Conservation (phyloP, 1,140 invertebrate species). For the Macrosteles quadrilineatus region DNA sequence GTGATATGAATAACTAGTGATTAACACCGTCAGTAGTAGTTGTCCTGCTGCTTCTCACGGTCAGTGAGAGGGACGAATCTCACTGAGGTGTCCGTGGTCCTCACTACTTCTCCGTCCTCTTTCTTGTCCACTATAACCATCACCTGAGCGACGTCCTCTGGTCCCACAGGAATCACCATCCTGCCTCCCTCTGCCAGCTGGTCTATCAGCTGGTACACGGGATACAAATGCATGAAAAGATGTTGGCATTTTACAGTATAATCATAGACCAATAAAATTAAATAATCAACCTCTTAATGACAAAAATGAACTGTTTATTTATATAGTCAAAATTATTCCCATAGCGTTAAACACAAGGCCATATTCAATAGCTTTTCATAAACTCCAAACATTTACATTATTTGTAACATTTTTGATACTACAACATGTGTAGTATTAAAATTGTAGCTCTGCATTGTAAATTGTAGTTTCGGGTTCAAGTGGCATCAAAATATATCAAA, state of each 20-base stretch:
- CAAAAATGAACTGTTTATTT: background rate
- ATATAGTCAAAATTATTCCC: background rate
- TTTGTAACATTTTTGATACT: background rate
- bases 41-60: background rate
- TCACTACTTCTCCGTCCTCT: slow-evolving; percentile 59
- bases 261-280: background rate
- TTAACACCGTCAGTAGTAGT: background rate
- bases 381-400: background rate
- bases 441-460: no score
- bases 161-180: slow-evolving; percentile 88
- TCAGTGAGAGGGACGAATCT: slow-evolving; percentile 13
- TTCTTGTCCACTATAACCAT: slow-evolving; percentile 86
- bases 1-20: no score
- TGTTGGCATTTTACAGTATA: background rate
- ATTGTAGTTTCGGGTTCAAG: no score
- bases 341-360: background rate
- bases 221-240: no score
- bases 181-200: slow-evolving; percentile 80
- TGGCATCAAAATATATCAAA: no score
- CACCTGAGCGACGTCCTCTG: slow-evolving; percentile 74
- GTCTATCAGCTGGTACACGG: slow-evolving; percentile 54
- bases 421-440: no score
- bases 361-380: background rate
- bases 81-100: background rate
- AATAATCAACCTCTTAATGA: background rate